Evolutionary conservation across 2,113 vertebrate genomes (phyloP).

Genomic region (Astur gentilis): DNA sequence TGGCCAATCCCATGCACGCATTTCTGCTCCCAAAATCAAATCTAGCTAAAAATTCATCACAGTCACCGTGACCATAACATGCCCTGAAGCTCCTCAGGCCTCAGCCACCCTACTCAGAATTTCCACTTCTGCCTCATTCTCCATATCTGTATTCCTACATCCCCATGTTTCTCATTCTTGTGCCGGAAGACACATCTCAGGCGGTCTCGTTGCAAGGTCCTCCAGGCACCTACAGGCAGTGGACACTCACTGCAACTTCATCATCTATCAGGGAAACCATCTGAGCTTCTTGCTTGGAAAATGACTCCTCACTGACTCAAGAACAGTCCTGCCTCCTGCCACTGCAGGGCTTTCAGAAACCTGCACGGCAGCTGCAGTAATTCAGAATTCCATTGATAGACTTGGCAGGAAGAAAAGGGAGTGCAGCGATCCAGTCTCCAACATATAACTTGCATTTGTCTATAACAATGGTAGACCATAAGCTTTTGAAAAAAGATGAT

Average conservation of each 20-base stretch:
- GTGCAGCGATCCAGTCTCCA: background rate
- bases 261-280: background rate
- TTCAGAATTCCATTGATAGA: background rate
- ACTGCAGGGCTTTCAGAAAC: background rate
- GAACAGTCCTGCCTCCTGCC: background rate
- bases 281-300: background rate
- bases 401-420: background rate
- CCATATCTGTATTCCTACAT: background rate
- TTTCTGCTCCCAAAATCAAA: background rate
- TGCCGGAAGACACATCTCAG: background rate
- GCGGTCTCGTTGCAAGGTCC: background rate
- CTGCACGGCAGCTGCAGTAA: background rate
- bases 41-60: background rate
- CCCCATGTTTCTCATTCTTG: background rate
- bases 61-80: background rate
- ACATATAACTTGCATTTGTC: background rate
- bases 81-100: background rate
- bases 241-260: background rate
- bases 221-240: background rate
- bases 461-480: background rate
- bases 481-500: background rate
- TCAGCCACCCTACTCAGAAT: background rate
- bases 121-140: background rate
- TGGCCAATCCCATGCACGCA: background rate
- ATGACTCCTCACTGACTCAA: background rate